Percentiles rank a stretch among this genome's conserved stretches.
These are phyloP conservation scores for Epistrophe eligans DNA, from an alignment of 2,888 invertebrate species.

Conservation along the genomic window DNA sequence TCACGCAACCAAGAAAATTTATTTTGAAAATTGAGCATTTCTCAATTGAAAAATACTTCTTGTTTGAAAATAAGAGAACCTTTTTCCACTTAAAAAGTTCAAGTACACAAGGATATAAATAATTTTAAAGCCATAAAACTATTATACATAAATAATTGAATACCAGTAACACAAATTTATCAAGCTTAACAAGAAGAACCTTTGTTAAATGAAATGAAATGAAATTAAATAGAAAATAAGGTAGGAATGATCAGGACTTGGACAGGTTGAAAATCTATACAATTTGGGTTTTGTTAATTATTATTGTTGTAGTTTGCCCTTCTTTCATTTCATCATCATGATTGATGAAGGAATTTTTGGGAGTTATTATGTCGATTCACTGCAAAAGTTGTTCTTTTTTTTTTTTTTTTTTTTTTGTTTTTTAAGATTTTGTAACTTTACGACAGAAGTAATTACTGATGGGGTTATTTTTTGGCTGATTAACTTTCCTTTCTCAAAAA, in stretches of 20 bases:
- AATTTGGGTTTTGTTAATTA: slow-evolving; percentile 19
- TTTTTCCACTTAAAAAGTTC: background rate
- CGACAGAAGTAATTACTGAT: background rate
- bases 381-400: background rate
- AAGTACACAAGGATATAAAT: background rate
- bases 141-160: background rate
- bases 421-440: background rate
- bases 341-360: slow-evolving; percentile 26
- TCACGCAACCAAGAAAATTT: background rate
- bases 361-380: background rate
- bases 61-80: background rate
- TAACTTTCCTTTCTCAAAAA: background rate
- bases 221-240: background rate
- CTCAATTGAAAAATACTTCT: background rate
- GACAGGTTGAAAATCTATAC: slow-evolving; percentile 5
- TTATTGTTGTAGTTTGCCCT: background rate
- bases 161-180: background rate
- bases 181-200: background rate
- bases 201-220: background rate
- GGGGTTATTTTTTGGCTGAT: background rate
- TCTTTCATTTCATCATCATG: background rate
- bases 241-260: background rate
- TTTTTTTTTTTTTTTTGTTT: no score
- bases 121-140: background rate
- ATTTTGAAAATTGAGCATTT: background rate